phyloP scores from a whole-genome alignment of 1,140 invertebrate species.

The Tribolium castaneum region DNA sequence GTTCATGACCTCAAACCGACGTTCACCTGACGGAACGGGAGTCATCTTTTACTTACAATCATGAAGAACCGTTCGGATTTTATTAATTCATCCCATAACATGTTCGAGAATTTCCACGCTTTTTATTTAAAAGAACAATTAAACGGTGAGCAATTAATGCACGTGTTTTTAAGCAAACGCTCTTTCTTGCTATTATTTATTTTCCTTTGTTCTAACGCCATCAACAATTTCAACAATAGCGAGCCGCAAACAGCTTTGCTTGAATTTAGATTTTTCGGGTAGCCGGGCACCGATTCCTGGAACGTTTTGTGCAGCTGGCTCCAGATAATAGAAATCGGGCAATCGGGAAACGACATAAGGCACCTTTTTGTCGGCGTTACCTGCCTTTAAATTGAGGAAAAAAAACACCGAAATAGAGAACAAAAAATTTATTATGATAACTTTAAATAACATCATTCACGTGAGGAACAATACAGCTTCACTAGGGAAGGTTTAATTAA shows the following conservation, averaged over 20 bases:
- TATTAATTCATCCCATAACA: slow-evolving; percentile 39
- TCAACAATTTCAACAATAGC: slow-evolving; percentile 7
- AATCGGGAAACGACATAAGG: neutral
- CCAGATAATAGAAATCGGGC: neutral
- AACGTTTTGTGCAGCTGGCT: neutral
- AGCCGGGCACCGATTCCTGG: neutral
- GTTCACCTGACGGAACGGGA: slow-evolving; percentile 49
- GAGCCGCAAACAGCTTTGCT: neutral
- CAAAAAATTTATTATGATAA: slow-evolving; percentile 62
- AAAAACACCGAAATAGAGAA: slow-evolving; percentile 48
- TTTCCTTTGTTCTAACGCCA: slow-evolving; percentile 8
- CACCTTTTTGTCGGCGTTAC: neutral
- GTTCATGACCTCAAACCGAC: slow-evolving; percentile 51
- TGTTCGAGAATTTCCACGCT: slow-evolving; percentile 33
- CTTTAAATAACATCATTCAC: slow-evolving; percentile 63
- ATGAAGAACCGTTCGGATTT: slow-evolving; percentile 47
- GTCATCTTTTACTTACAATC: slow-evolving; percentile 47
- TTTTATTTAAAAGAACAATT: slow-evolving; percentile 36
- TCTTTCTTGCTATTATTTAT: slow-evolving; percentile 21
- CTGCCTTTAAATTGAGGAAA: neutral
- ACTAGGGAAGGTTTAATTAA: slow-evolving; percentile 59
- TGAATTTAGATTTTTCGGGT: neutral
- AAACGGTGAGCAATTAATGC: slow-evolving; percentile 10
- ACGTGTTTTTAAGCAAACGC: slow-evolving; percentile 16
- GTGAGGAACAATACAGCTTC: slow-evolving; percentile 63